Base-by-base conservation (phyloP, 2,113 vertebrate genomes). In the Ceyx melanurus region DNA sequence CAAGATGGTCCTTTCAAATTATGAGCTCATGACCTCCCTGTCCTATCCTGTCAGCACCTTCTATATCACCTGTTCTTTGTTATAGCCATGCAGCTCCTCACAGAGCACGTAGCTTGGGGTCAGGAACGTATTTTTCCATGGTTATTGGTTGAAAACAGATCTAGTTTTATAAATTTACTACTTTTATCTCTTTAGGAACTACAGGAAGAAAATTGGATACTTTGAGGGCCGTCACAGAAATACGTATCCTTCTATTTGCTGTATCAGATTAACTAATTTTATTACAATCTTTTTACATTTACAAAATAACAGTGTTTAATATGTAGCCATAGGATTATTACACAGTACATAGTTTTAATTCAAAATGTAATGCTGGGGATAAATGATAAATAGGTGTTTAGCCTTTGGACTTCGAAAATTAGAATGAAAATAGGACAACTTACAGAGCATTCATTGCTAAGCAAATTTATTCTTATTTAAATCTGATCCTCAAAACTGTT, bases 181-280 rank as follows among this genome's bases (percentile, higher is more conserved):
- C 35, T 58, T 94, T 60, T 82, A 96, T 96, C 81, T 93, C 76
- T 97, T 95, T 92, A 99, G 99, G 97, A 57, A 82, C 94, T 90
- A 88, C 96, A 74, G 95, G 94, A 97, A 97, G 94, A 90, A 92
- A 82, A 65, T 58, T 97, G 58, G 97, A 95, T 91, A 91, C 97
- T 45, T 97, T 99, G 93, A 98, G 98, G 42, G 92, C 99, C 92
- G 98, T 99, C 68, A 98, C 98, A 93, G 99, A 99, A 98, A 99
- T 99, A 61, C 98, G 99, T 99, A 99, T 99, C 99, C 98, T 99
- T 98, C 93, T 81, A 87, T 62, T 88, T 87, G 26, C 13, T 82
- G 16, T 67, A 21, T 61, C 28, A 70, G 28, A 26, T 71, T 81
- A 83, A 64, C 35, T 73, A 58, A 45, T 89, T 74, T 88, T 77